Evolutionary conservation across 1,140 invertebrate genomes (phyloP), one percentile per base, ranked within the genome.

Genomic region (Drosophila prosaltans): DNA sequence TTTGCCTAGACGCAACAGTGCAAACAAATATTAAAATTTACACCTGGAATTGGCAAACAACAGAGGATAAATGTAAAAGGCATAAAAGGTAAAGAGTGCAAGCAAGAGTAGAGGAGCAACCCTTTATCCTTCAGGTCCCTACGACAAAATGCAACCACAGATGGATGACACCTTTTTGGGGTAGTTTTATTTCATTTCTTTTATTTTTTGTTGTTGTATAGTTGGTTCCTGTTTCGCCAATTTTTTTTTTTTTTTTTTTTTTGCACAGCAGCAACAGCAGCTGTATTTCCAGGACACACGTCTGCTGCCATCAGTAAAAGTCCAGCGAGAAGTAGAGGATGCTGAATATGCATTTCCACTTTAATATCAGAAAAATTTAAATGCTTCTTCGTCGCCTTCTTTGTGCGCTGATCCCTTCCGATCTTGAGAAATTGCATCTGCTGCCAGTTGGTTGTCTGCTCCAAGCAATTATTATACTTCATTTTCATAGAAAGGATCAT

Each of bases 311-410:
- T 51, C 45, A 51, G 45, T 48, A 24, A 48, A 10, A 48, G 45
- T 48, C 45, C 45, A 48, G 45, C 45, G 8, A 48, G 16, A 48
- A 21, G 16, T 48, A 48, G 45, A 90, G 85, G 85, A 90, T 90
- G 85, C 85, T 90, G 86, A 90, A 90, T 90, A 90, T 90, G 85
- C 85, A 90, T 90, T 90, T 90, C 86, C 81, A 90, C 75, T 90
- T 90, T 90, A 90, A 90, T 90, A 90, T 90, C 72, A 85, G 21
- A 51, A 51, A 85, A 90, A 85, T 90, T 90, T 86, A 89, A 90
- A 90, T 90, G 86, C 75, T 81, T 88, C 82, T 60, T 61, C 41
- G 51, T 48, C 43, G 64, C 39, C 58, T 43, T 41, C 65, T 16
- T 58, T 30, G 60, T 41, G 61, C 41, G 61, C 41, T 70, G 83